Evolutionary conservation across 2,888 invertebrate species (phyloP).

Genomic region (Scaptomyza reducta): DNA sequence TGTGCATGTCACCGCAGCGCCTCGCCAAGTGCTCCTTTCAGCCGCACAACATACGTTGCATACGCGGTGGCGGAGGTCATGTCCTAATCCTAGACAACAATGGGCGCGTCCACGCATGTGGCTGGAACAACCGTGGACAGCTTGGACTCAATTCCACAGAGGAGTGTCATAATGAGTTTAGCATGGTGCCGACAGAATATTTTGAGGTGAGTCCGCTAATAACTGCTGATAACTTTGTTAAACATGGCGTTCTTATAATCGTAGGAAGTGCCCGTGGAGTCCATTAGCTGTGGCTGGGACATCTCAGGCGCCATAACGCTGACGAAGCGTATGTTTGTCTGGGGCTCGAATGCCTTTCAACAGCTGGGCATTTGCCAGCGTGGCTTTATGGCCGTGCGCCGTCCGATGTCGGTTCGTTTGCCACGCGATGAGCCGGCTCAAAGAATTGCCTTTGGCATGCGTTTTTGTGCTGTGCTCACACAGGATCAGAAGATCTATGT

Average conservation of each 20-base stretch:
- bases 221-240: neutral
- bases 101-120: constrained; percentile 90
- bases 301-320: constrained; percentile 90
- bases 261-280: constrained; percentile 87
- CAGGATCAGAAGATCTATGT: constrained; percentile 80
- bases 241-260: neutral
- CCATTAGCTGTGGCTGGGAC: constrained; percentile 92
- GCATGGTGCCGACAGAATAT: constrained; percentile 84
- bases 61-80: constrained; percentile 92
- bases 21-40: constrained; percentile 78
- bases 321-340: constrained; percentile 89
- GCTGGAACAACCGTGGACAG: constrained; percentile 91
- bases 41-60: constrained; percentile 86
- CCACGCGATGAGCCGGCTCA: constrained; percentile 78
- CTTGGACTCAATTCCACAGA: constrained; percentile 85
- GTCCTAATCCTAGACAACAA: constrained; percentile 88
- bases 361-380: constrained; percentile 88
- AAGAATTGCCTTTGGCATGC: constrained; percentile 81
- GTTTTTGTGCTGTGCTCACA: constrained; percentile 82
- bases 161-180: constrained; percentile 82
- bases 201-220: constrained; percentile 81
- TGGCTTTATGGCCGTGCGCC: constrained; percentile 80
- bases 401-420: constrained; percentile 78
- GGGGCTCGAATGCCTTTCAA: constrained; percentile 93
- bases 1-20: constrained; percentile 86